Evolutionary conservation across 2,113 vertebrate genomes (phyloP).

Genomic region (Solea solea): DNA sequence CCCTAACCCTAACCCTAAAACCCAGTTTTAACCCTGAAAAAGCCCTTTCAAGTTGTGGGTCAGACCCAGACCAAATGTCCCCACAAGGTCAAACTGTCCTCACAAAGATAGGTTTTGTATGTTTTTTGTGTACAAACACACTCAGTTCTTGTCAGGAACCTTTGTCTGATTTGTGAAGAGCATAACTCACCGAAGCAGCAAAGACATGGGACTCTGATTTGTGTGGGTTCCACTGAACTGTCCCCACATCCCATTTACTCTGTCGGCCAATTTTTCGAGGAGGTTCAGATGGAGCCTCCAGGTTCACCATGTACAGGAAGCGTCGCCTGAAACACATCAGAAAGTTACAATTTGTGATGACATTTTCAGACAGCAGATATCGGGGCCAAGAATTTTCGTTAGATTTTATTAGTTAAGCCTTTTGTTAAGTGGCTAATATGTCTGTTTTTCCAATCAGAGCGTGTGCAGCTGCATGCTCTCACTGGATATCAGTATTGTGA

Average conservation of each 20-base stretch:
- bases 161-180: neutral
- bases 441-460: no score
- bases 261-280: conserved; percentile 93
- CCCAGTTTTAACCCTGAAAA: no score
- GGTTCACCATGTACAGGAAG: conserved; percentile 94
- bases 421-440: no score
- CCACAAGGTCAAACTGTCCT: neutral
- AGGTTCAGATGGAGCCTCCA: conserved; percentile 89
- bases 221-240: conserved; percentile 98
- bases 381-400: no score
- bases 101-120: neutral
- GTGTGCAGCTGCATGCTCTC: no score
- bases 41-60: no score
- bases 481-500: no score
- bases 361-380: no score
- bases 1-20: no score
- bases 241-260: conserved; percentile 98
- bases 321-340: conserved; percentile 83
- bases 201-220: conserved; percentile 88
- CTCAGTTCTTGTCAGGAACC: neutral
- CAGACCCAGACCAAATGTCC: no score
- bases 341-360: neutral
- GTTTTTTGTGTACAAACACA: neutral
- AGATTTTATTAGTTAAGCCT: no score
- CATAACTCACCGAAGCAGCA: conserved; percentile 88